A percentile compares a stretch with the other conserved stretches of the same genome.
Conservation (phyloP, 2,888 invertebrate species). For the Drosophila colorata region DNA sequence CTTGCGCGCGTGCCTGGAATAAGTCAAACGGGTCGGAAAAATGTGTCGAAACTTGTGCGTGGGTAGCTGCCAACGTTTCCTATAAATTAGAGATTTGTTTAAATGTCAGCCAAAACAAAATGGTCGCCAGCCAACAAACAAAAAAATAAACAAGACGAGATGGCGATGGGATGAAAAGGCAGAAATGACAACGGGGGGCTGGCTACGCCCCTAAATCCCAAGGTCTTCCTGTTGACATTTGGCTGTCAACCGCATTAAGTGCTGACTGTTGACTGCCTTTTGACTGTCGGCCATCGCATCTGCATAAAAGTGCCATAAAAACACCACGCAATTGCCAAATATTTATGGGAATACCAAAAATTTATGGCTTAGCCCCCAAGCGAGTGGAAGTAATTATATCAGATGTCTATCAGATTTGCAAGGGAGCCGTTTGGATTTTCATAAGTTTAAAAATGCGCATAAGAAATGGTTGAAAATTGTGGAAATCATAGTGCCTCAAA, state of each 20-base stretch:
- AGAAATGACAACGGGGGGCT: neutral
- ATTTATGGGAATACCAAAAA: constrained; percentile 60
- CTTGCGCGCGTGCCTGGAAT: constrained; percentile 65
- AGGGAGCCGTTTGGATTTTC: neutral
- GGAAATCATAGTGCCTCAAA: neutral
- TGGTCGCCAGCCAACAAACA: constrained; percentile 15
- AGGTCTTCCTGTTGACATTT: constrained; percentile 72
- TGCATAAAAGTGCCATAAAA: constrained; percentile 78
- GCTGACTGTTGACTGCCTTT: constrained; percentile 44
- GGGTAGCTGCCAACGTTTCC: constrained; percentile 26
- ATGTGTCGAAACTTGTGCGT: constrained; percentile 33
- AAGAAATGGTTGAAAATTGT: neutral
- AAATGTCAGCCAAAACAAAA: constrained; percentile 71
- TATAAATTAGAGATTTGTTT: constrained; percentile 80
- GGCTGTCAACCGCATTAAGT: constrained; percentile 52
- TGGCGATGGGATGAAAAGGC: neutral
- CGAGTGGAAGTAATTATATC: constrained; percentile 45
- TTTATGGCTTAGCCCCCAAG: constrained; percentile 28
- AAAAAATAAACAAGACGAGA: neutral
- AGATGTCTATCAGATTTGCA: constrained; percentile 21
- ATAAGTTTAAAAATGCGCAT: neutral
- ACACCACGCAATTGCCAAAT: constrained; percentile 68
- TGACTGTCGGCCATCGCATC: constrained; percentile 65
- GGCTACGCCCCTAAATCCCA: constrained; percentile 27
- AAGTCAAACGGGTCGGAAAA: constrained; percentile 70